Evolutionary conservation across 2,888 invertebrate species (phyloP), one percentile per base, ranked within the genome.

Genomic region (Euplexia lucipara): DNA sequence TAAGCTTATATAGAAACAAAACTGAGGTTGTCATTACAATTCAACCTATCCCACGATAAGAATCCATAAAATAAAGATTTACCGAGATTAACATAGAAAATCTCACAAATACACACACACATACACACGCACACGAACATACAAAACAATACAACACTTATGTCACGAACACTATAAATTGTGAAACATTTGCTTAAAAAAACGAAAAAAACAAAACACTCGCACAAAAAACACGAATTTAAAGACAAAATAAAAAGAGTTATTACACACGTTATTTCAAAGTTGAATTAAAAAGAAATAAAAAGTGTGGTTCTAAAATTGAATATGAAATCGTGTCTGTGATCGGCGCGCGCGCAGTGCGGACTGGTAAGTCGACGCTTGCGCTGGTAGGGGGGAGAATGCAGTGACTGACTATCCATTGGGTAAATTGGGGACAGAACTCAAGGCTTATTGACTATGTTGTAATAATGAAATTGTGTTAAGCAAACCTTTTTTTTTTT

Each of bases 371-470:
- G 49, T 35, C n/a, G 59, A 22, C 59, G 68, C 42, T 49, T 20
- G 67, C 26, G 47, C 14, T 49, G 18, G 42, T 42, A 45, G 81
- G 64, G 66, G 61, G 59, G 61, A 34, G 10, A 51, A 9, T 70
- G 48, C 39, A 12, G 63, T 68, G 79, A 41, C 35, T 68, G 79
- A 41, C 35, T 64, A 75, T 69, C 34, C 16, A 63, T 79, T 80
- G 49, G 9, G 81, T 37, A 78, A 79, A 58, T 26, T 12, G 56
- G 70, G 63, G 79, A 80, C 79, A 78, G 14, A 37, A 22, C 64
- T 70, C 81, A 78, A 80, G 79, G 79, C 58, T 65, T 52, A 57
- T 71, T 39, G 66, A 32, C 9, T 53, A 6, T 68, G 62, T 72
- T 41, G 69, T 18, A 61, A 71, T 14, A 18, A 18, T 18, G 10